A percentile compares a stretch with the other conserved stretches of the same genome.
Evolutionary conservation across 1,140 invertebrate genomes (phyloP).

Genomic region (Cotesia glomerata): DNA sequence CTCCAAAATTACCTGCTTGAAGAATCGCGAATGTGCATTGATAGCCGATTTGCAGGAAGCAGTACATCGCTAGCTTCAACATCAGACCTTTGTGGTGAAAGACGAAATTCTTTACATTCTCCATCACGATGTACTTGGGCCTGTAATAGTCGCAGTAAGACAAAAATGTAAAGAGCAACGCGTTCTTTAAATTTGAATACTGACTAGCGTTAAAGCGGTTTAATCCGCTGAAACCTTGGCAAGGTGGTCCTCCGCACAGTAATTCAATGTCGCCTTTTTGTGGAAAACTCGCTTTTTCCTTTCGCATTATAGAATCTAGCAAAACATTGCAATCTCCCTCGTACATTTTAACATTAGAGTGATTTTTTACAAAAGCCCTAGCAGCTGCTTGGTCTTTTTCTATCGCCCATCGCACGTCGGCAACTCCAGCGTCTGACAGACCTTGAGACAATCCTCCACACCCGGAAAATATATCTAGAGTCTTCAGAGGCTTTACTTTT

Average conservation of each 20-base stretch:
- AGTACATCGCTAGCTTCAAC: conserved; percentile 79
- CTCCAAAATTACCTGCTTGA: conserved; percentile 86
- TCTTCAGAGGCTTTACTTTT: conserved; percentile 58
- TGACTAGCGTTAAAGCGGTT: conserved; percentile 88
- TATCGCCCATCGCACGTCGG: conserved; percentile 80
- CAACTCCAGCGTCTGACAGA: conserved; percentile 74
- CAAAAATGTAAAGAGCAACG: conserved; percentile 82
- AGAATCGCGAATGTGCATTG: conserved; percentile 86
- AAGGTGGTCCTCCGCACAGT: conserved; percentile 88
- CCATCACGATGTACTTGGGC: conserved; percentile 84
- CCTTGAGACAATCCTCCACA: conserved; percentile 78
- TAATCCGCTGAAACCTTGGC: conserved; percentile 91
- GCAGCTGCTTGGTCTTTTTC: conserved; percentile 82
- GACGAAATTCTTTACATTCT: conserved; percentile 89
- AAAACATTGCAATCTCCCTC: conserved; percentile 80
- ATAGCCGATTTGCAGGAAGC: conserved; percentile 84
- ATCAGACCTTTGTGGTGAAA: conserved; percentile 82
- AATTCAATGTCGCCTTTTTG: conserved; percentile 83
- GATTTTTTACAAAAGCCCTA: conserved; percentile 80
- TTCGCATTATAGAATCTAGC: conserved; percentile 67
- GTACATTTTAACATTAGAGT: conserved; percentile 77
- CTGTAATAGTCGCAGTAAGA: conserved; percentile 88
- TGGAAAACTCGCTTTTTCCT: conserved; percentile 72
- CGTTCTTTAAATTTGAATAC: conserved; percentile 89
- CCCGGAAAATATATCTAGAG: conserved; percentile 88